A percentile compares a stretch with the other conserved stretches of the same genome.
Conservation (phyloP, 1,140 invertebrate genomes). For the Cepaea nemoralis region DNA sequence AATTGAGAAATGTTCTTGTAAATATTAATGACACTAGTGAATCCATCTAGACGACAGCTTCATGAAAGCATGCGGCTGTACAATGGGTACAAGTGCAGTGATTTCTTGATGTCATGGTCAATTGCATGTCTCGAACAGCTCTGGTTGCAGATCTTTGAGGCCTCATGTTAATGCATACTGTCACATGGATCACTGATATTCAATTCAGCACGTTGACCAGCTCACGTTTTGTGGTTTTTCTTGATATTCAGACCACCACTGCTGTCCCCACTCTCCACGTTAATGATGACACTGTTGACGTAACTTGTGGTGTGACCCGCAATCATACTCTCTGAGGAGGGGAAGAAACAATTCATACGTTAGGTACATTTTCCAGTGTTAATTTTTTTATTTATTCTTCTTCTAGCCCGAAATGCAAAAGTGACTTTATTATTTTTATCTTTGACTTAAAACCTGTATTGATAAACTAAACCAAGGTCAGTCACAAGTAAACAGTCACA, state of each 20-base stretch:
- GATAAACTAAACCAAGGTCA: no score
- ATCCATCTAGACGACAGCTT: background rate
- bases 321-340: slow-evolving; percentile 79
- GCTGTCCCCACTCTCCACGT: slow-evolving; percentile 70
- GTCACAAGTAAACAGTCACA: no score
- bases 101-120: background rate
- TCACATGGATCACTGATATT: background rate
- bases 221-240: slow-evolving; percentile 33
- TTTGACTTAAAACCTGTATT: no score
- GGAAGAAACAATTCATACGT: no score
- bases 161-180: background rate
- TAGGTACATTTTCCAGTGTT: background rate
- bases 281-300: slow-evolving; percentile 86
- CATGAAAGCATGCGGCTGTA: background rate
- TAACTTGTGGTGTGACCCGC: slow-evolving; percentile 87
- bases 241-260: slow-evolving; percentile 57
- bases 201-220: background rate
- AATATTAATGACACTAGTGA: background rate
- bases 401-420: background rate
- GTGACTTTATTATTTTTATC: no score
- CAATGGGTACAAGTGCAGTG: background rate
- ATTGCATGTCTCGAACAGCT: background rate
- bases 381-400: background rate
- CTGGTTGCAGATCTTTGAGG: background rate
- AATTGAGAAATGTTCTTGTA: background rate